These are phyloP conservation scores for Drosophila mercatorum DNA, from an alignment of 2,888 invertebrate species.

Conservation along the genomic window DNA sequence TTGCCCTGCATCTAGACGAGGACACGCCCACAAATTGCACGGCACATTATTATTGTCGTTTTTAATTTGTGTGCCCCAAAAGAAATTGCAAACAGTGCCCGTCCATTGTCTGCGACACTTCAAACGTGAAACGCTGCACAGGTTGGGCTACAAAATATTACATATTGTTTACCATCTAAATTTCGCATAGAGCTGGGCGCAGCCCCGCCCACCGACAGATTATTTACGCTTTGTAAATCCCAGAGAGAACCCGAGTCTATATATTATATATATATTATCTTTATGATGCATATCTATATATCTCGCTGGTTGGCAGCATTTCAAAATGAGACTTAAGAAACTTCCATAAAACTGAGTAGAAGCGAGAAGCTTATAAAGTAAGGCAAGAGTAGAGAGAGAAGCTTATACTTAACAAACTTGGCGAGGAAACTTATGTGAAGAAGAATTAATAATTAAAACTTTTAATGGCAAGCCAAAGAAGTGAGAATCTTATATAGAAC, in stretches of 20 bases:
- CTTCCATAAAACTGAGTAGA: neutral
- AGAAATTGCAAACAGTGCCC: constrained; percentile 58
- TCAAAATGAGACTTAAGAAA: neutral
- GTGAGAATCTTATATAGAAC: neutral
- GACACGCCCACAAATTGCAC: constrained; percentile 69
- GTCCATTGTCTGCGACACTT: constrained; percentile 70
- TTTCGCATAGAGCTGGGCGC: constrained; percentile 9
- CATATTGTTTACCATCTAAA: constrained; percentile 28
- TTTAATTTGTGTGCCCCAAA: constrained; percentile 71
- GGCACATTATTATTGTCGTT: constrained; percentile 76
- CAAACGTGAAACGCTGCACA: constrained; percentile 57
- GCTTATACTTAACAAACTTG: no score
- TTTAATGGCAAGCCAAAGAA: neutral
- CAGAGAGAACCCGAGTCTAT: neutral
- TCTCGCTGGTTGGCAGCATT: neutral
- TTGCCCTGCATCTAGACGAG: constrained; percentile 17
- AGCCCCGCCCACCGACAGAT: neutral
- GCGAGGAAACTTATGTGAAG: neutral
- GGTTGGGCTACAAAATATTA: constrained; percentile 23
- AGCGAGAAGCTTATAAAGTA: neutral
- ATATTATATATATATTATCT: neutral
- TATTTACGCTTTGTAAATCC: constrained; percentile 4
- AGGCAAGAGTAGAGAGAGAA: no score
- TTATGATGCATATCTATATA: neutral
- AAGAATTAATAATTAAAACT: constrained; percentile 1